Base-by-base conservation (phyloP, 2,113 vertebrate species). In the Alosa alosa region DNA sequence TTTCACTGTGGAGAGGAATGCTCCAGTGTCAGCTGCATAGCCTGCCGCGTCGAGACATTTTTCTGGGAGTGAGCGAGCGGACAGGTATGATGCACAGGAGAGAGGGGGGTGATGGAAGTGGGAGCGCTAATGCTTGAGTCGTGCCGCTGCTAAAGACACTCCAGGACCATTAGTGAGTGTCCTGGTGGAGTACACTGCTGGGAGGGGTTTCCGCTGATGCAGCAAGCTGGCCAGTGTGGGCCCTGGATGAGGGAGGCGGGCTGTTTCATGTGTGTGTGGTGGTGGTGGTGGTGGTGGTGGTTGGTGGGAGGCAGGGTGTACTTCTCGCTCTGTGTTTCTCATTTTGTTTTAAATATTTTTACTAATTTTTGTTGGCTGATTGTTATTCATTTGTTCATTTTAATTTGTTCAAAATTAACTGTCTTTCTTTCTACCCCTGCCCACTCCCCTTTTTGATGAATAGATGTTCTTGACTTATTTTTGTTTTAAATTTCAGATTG, bases 111-210 rank as follows among this genome's bases (percentile, higher is more conserved):
- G 87, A 85, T 84, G 82, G 82, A 83, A 64, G 87, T 90, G 89
- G 89, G 87, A 84, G 89, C 88, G 20, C 86, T 90, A 88, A 88
- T 90, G 89, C 87, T 25, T 25, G 87, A 86, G 85, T 90, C 85
- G 84, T 88, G 87, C 83, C 84, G 84, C 84, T 83, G 75, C 82
- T 72, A 89, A 82, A 86, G 85, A 82, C 86, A 83, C 87, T 87
- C 86, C 84, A 84, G 85, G 83, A 86, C 75, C 72, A 72, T 84
- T 88, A 86, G 82, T 83, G 84, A 85, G 87, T 47, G 36, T 88
- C 87, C 85, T 85, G 31, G 46, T 85, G 84, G 75, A 85, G 75
- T 84, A 45, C 81, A 41, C 39, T 5, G 72, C 36, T 1, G 72
- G 9, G 31, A 39, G 31, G 72, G 72, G 72, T 36, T 78, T 78